A percentile compares a stretch with the other conserved stretches of the same genome.
phyloP scores from a whole-genome alignment of 1,140 invertebrate genomes.

The Diploscapter pachys region DNA sequence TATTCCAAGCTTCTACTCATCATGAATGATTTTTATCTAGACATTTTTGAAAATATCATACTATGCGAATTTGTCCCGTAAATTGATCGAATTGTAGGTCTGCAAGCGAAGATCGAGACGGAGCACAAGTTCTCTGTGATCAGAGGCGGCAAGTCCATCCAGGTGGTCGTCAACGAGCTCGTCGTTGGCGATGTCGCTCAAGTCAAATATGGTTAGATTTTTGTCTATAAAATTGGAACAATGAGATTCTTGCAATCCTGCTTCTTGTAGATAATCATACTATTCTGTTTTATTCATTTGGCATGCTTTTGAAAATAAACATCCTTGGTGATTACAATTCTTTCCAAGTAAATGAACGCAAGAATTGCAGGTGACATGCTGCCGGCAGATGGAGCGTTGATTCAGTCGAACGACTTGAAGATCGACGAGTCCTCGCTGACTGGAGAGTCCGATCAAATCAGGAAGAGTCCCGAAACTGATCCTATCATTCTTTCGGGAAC shows the following conservation, averaged over 20 bases:
- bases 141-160: conserved; percentile 80
- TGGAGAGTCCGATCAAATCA: conserved; percentile 98
- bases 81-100: conserved; percentile 60
- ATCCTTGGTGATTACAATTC: too few relatives aligned
- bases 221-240: too few relatives aligned
- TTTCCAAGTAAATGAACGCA: too few relatives aligned
- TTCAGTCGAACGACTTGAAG: conserved; percentile 99
- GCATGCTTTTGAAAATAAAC: too few relatives aligned
- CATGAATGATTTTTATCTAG: too few relatives aligned
- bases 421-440: conserved; percentile 96
- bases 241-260: too few relatives aligned
- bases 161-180: conserved; percentile 92
- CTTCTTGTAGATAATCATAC: too few relatives aligned
- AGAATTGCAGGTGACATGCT: conserved; percentile 73
- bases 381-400: conserved; percentile 92
- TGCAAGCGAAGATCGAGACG: conserved; percentile 95
- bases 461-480: conserved; percentile 86
- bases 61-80: too few relatives aligned
- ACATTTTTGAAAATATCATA: too few relatives aligned
- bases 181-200: conserved; percentile 98
- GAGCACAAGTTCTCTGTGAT: conserved; percentile 98
- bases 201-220: conserved; percentile 64
- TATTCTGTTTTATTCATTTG: neutral
- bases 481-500: conserved; percentile 96
- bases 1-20: too few relatives aligned